These are phyloP conservation scores for Phrynosoma platyrhinos DNA, from an alignment of 2,113 vertebrate species.

Conservation along the genomic window DNA sequence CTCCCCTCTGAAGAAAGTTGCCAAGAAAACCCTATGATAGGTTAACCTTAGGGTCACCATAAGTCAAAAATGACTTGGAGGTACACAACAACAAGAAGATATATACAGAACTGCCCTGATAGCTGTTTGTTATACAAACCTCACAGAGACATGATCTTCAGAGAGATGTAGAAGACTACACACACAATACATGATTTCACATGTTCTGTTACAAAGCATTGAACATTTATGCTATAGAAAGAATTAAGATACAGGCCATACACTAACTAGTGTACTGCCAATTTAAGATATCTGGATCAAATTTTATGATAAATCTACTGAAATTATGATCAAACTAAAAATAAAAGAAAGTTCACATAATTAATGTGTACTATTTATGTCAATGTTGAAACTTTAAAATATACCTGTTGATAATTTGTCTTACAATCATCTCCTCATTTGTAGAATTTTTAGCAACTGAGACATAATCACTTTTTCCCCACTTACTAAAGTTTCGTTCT, in stretches of 20 bases:
- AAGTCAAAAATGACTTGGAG: no score
- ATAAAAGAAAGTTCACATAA: not conserved
- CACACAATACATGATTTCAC: fast-evolving
- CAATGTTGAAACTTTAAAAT: not conserved
- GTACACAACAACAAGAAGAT: no score
- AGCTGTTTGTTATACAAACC: not conserved
- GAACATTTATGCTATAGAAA: fast-evolving
- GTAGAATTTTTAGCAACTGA: not conserved
- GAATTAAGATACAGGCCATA: fast-evolving
- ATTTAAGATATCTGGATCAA: fast-evolving
- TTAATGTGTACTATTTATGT: not conserved
- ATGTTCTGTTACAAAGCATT: slow-evolving; percentile 16
- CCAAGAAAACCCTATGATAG: no score
- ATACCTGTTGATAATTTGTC: not conserved
- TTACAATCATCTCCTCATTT: not conserved
- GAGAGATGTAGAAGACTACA: not conserved
- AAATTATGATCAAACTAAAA: not conserved
- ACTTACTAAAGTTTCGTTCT: slow-evolving; percentile 56
- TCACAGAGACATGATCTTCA: not conserved
- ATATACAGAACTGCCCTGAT: not conserved
- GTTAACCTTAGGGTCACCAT: no score
- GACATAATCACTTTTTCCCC: slow-evolving; percentile 12
- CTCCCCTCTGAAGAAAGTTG: no score
- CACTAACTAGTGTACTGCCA: not conserved
- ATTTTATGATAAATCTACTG: not conserved